Evolutionary conservation across 2,888 invertebrate species (phyloP), one percentile per base, ranked within the genome.

Genomic region (Scotopteryx bipunctaria): DNA sequence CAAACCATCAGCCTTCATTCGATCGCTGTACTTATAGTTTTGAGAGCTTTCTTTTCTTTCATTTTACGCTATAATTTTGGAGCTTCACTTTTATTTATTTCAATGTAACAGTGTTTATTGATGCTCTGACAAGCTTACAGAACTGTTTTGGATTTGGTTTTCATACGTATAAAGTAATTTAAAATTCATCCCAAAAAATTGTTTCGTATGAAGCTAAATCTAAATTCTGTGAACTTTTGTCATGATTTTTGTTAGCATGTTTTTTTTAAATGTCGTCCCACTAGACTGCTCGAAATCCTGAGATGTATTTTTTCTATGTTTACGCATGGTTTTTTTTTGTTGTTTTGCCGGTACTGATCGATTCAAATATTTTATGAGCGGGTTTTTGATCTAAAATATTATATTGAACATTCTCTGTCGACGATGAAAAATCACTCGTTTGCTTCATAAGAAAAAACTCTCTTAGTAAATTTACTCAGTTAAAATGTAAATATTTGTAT

Each of bases 1-100:
- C 76, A 76, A 66, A 67, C 66, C 78, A 81, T 78, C 75, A 85
- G 81, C 80, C 76, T 75, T 71, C 78, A 79, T 82, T 71, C 71
- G 76, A 80, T 70, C 79, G 86, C 86, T 89, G 87, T 89, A 87
- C 79, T 73, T 83, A 84, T 85, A 80, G 80, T 76, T 25, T 79
- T 87, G 68, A 76, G 77, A 85, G 86, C 86, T 86, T 86, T 67
- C 69, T 78, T 79, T 83, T 80, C 73, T 75, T 76, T 80, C 69
- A 81, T 85, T 81, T 78, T 76, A 33, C 67, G 86, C 85, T 83
- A 81, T 76, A 76, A 78, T 78, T 67, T 77, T n/a, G n/a, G 40
- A 71, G 81, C 84, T 84, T 85, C 86, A 75, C 67, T 79, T 78
- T 81, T 77, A 60, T 77, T 75, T 65, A 73, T 78, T 83, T 83